Percentiles rank a stretch among this genome's conserved stretches.
Conservation (phyloP, 2,888 invertebrate genomes). For the Drosophila kambysellisi region DNA sequence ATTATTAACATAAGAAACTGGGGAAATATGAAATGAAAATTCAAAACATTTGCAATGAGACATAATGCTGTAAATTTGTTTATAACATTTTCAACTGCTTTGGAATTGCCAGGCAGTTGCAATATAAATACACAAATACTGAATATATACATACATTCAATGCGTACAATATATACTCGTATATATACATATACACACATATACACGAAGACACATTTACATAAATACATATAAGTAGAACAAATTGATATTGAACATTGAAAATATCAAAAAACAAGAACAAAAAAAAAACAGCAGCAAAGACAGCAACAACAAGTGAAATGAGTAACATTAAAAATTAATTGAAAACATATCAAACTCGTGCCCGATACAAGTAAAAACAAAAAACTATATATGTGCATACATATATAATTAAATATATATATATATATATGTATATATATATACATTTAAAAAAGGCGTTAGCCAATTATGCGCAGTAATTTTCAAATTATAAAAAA, state of each 20-base stretch:
- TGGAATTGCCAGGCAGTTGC: conserved; percentile 17
- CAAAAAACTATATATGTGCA: conserved; percentile 65
- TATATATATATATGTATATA: conserved; percentile 46
- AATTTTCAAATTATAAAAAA: conserved; percentile 61
- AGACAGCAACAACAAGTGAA: conserved; percentile 41
- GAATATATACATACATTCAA: conserved; percentile 23
- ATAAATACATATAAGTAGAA: conserved; percentile 67
- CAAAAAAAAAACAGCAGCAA: conserved; percentile 23
- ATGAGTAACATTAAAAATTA: conserved; percentile 58
- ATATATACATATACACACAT: conserved; percentile 33
- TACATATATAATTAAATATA: conserved; percentile 44
- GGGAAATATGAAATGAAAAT: conserved; percentile 11
- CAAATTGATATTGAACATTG: conserved; percentile 75
- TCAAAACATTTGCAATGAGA: conserved; percentile 21
- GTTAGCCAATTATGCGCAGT: conserved; percentile 64
- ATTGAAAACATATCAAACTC: conserved; percentile 86
- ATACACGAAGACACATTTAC: conserved; percentile 42
- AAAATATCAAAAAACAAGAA: conserved; percentile 60
- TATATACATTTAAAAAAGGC: conserved; percentile 52
- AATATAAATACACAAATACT: conserved; percentile 52
- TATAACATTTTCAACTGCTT: conserved; percentile 43
- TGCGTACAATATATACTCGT: conserved; percentile 27
- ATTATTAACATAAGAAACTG: conserved; percentile 26
- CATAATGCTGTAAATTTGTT: conserved; percentile 67
- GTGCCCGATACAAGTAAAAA: conserved; percentile 82